Evolutionary conservation across 1,140 invertebrate species (phyloP), one percentile per base, ranked within the genome.

Genomic region (Leptopilina clavipes): DNA sequence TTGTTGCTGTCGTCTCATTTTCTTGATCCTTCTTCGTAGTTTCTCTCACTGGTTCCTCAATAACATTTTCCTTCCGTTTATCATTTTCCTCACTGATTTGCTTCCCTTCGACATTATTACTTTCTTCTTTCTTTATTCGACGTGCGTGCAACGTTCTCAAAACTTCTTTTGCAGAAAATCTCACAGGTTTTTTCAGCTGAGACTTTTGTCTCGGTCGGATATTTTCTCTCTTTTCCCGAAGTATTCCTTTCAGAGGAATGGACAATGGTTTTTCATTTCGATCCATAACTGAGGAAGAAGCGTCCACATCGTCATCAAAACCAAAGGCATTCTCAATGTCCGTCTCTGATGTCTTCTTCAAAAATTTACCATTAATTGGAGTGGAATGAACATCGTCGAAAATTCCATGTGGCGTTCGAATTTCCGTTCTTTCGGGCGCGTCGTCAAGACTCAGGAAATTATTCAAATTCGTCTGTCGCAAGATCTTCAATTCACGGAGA

Each of bases 401-500:
- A 56, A 88, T 86, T 31, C 86, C 86, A 76, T 87, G 82, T 19
- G 45, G 5, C 2, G 85, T 87, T 52, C 10, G 79, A 31, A 86
- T 85, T 22, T 70, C 54, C 3, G 79, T 80, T 59, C 80, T 83
- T 19, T 82, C 74, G 25, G 87, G 87, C 75, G 82, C 79, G 45
- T 86, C 81, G 17, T 73, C 79, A 56, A 87, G 19, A 65, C 86
- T 87, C 40, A 88, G 75, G 65, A 86, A 88, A 37, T 75, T 78
- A 78, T 88, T 81, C 1, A 88, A 77, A 79, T 85, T 88, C 2
- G 86, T 83, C 73, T 88, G 87, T 14, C 54, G 79, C 7, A 87
- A 70, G 31, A 81, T 19, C 22, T 22, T 76, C 18, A 78, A 14
- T 8, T 82, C 54, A n/a, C 14, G 12, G 14, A 18, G n/a, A 17